A percentile compares a stretch with the other conserved stretches of the same genome.
Conservation (phyloP, 2,113 vertebrate genomes). For the Mormyrus lacerda region DNA sequence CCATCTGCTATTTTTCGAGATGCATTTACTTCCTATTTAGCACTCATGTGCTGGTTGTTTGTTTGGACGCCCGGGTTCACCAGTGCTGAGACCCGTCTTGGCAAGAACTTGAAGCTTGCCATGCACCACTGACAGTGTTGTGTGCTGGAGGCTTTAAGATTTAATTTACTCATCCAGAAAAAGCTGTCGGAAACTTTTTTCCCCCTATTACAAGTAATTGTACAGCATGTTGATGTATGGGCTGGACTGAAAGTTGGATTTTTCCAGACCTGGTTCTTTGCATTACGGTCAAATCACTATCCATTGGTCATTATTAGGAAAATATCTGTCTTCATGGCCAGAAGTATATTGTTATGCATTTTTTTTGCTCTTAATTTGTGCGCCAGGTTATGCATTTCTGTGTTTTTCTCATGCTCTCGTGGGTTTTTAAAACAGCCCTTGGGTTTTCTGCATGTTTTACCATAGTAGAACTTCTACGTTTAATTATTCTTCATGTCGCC, state of each 20-base stretch:
- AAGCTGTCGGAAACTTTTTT: background rate
- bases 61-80: background rate
- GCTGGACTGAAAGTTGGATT: background rate
- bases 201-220: background rate
- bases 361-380: background rate
- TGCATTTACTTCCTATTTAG: background rate
- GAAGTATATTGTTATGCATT: background rate
- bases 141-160: background rate
- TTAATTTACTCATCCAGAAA: slow-evolving; percentile 18
- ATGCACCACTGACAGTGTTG: background rate
- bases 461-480: background rate
- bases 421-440: background rate
- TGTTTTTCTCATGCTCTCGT: background rate
- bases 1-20: background rate
- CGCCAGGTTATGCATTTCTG: background rate
- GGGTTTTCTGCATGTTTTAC: background rate
- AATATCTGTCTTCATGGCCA: background rate
- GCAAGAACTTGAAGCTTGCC: background rate
- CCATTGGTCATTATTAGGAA: background rate
- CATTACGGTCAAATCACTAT: background rate
- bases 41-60: background rate
- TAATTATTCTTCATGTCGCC: background rate
- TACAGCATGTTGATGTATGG: background rate
- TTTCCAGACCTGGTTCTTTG: background rate
- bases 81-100: background rate